These are phyloP conservation scores for Clarias fuscus DNA, from an alignment of 2,797 vertebrate genomes.

Conservation along the genomic window DNA sequence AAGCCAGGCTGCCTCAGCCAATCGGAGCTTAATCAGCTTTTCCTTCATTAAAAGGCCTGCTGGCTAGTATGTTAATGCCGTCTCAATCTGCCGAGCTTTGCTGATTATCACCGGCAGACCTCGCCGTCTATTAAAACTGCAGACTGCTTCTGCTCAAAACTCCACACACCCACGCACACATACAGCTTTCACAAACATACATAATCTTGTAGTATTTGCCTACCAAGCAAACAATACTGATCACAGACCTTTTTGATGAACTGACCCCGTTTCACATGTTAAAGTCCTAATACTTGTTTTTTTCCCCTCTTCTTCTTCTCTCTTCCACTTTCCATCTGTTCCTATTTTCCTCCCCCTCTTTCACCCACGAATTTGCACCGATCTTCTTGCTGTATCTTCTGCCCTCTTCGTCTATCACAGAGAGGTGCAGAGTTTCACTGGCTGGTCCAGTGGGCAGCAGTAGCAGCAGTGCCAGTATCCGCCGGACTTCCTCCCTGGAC, in stretches of 20 bases:
- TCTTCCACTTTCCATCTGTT: constrained; percentile 42
- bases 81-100: constrained; percentile 52
- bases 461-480: constrained; percentile 56
- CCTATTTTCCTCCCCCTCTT: constrained; percentile 28
- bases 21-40: constrained; percentile 58
- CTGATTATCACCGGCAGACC: constrained; percentile 35
- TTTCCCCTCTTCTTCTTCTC: not conserved
- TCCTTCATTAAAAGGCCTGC: constrained; percentile 53
- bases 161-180: not conserved
- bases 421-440: constrained; percentile 55
- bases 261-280: constrained; percentile 2
- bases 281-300: constrained; percentile 25
- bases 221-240: constrained; percentile 14
- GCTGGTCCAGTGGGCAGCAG: constrained; percentile 53
- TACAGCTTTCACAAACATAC: not conserved
- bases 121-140: constrained; percentile 36
- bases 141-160: constrained; percentile 27
- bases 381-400: constrained; percentile 39
- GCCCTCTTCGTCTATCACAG: constrained; percentile 47
- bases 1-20: constrained; percentile 43
- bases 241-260: constrained; percentile 8
- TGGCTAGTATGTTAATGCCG: constrained; percentile 52
- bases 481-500: constrained; percentile 81
- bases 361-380: constrained; percentile 13
- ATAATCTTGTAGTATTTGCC: not conserved